Evolutionary conservation across 2,113 vertebrate species (phyloP).

Genomic region (Alectura lathami): DNA sequence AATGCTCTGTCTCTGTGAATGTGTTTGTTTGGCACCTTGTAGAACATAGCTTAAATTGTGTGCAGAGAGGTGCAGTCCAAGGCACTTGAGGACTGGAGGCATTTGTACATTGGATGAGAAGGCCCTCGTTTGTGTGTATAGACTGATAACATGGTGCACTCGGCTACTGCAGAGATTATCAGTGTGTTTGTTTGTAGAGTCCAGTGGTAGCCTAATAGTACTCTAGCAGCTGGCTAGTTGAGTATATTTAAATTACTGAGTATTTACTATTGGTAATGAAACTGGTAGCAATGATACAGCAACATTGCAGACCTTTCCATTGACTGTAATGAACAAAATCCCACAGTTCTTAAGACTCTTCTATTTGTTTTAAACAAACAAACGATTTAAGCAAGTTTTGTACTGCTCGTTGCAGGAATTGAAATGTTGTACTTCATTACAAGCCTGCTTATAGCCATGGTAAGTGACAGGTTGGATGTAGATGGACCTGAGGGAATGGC

Average conservation of each 20-base stretch:
- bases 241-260: neutral
- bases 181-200: neutral
- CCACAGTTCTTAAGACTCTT: neutral
- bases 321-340: neutral
- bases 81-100: neutral
- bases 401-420: neutral
- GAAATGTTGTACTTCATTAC: neutral
- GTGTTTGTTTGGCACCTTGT: neutral
- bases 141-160: neutral
- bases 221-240: neutral
- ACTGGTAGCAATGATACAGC: neutral
- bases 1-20: neutral
- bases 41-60: neutral
- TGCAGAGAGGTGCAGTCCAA: neutral
- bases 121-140: neutral
- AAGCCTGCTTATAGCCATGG: rapidly evolving
- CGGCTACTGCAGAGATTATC: neutral
- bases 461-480: neutral
- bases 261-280: neutral
- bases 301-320: neutral
- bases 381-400: neutral
- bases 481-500: too few species aligned
- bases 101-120: neutral
- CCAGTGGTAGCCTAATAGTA: neutral
- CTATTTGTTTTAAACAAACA: neutral